phyloP scores from a whole-genome alignment of 2,888 invertebrate species.

The Spodoptera littoralis region DNA sequence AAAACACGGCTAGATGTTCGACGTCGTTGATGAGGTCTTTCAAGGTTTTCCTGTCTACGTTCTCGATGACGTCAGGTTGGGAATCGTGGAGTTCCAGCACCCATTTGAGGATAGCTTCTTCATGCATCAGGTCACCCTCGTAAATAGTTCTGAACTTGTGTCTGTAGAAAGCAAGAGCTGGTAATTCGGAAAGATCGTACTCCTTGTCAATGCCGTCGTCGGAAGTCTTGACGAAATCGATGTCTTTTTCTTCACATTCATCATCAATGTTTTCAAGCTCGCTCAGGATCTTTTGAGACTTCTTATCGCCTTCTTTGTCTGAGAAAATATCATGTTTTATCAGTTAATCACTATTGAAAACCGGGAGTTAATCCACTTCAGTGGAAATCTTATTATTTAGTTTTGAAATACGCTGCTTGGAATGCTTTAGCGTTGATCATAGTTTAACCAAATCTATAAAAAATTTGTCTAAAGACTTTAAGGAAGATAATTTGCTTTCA shows the following conservation, averaged over 20 bases:
- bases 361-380: too few relatives aligned
- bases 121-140: constrained; percentile 96
- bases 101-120: constrained; percentile 96
- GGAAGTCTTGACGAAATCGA: constrained; percentile 97
- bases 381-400: too few relatives aligned
- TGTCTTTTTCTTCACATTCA: constrained; percentile 96
- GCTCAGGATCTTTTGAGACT: constrained; percentile 95
- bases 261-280: constrained; percentile 98
- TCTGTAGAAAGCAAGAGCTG: constrained; percentile 95
- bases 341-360: too few relatives aligned
- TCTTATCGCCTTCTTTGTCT: constrained; percentile 97
- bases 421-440: too few relatives aligned
- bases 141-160: constrained; percentile 96
- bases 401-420: too few relatives aligned
- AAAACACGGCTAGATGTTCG: constrained; percentile 97
- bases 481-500: too few relatives aligned
- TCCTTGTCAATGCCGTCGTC: constrained; percentile 96
- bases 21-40: constrained; percentile 96
- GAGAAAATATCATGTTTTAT: constrained; percentile 36
- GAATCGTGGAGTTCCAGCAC: constrained; percentile 95
- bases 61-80: constrained; percentile 96
- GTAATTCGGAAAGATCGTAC: constrained; percentile 94
- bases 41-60: constrained; percentile 96
- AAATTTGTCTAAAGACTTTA: too few relatives aligned
- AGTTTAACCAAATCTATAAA: too few relatives aligned